Conservation (phyloP, 2,113 vertebrate species). For the Lontra canadensis region DNA sequence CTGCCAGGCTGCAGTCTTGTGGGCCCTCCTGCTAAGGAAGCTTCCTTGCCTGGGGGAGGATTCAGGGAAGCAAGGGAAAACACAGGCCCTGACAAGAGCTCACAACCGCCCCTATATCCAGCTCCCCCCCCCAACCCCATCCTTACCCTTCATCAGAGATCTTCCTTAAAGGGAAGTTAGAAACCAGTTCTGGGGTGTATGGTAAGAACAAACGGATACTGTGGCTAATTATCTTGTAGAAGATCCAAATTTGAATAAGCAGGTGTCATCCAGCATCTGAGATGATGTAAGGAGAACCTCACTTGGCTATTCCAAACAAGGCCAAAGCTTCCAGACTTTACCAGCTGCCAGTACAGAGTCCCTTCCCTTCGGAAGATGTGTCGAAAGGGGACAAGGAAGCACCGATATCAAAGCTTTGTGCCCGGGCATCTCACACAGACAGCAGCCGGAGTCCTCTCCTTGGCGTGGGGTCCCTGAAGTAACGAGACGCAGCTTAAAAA, state of each 20-base stretch:
- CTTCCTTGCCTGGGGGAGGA: neutral
- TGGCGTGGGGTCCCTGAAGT: neutral
- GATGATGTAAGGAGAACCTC: neutral
- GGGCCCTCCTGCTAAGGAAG: neutral
- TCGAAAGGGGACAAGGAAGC: neutral
- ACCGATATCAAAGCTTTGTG: rapidly evolving
- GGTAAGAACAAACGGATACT: no score
- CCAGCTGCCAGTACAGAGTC: neutral
- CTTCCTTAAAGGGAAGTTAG: neutral
- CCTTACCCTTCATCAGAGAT: neutral
- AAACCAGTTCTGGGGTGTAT: no score
- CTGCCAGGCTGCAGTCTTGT: neutral
- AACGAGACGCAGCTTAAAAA: conserved; percentile 33
- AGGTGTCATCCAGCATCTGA: neutral
- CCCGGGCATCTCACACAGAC: neutral
- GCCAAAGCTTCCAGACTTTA: neutral
- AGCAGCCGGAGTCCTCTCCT: neutral
- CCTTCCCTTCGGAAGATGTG: neutral
- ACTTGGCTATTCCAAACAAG: neutral
- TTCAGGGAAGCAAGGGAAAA: neutral
- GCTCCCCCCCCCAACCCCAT: no score
- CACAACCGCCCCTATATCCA: neutral
- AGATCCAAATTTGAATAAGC: neutral
- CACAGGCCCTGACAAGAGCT: rapidly evolving
- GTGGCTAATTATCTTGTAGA: neutral